These are phyloP conservation scores for Channa maculata DNA, from an alignment of 2,113 vertebrate genomes.

Conservation along the genomic window DNA sequence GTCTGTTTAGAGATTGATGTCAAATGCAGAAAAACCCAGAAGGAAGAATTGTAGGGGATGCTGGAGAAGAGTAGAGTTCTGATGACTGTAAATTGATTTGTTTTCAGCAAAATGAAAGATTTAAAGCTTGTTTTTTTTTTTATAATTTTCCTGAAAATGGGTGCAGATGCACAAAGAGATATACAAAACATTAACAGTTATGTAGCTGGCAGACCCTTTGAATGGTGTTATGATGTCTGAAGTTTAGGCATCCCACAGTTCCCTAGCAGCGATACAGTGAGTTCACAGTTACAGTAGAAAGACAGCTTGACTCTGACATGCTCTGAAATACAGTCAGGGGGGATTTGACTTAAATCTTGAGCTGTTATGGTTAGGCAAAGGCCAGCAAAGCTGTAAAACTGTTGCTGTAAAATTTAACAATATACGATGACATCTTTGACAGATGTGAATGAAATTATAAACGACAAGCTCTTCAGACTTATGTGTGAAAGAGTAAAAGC, in stretches of 20 bases:
- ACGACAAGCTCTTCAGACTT: slow-evolving; percentile 27
- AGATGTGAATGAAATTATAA: slow-evolving; percentile 60
- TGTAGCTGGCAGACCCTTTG: slow-evolving; percentile 37
- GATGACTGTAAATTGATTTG: slow-evolving; percentile 27
- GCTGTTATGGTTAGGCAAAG: slow-evolving; percentile 43
- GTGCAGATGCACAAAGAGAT: slow-evolving; percentile 51
- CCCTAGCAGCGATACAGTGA: slow-evolving; percentile 41
- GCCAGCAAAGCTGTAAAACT: slow-evolving; percentile 55
- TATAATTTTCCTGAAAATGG: slow-evolving; percentile 48
- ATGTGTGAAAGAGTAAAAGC: slow-evolving; percentile 48
- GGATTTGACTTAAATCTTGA: slow-evolving; percentile 41
- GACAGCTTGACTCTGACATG: slow-evolving; percentile 59
- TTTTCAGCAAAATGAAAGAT: slow-evolving; percentile 34
- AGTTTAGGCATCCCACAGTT: slow-evolving; percentile 48
- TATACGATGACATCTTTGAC: slow-evolving; percentile 67
- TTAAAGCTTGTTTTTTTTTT: slow-evolving; percentile 53
- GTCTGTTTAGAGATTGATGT: slow-evolving; percentile 71
- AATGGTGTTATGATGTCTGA: slow-evolving; percentile 43
- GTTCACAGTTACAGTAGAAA: slow-evolving; percentile 59
- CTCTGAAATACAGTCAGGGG: slow-evolving; percentile 52
- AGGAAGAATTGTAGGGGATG: slow-evolving; percentile 26
- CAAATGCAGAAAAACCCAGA: slow-evolving; percentile 22
- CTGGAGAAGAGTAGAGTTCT: slow-evolving; percentile 1
- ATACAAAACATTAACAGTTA: slow-evolving; percentile 27
- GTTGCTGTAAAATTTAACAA: slow-evolving; percentile 60